phyloP scores from a whole-genome alignment of 2,888 invertebrate species.

The Malthinus flaveolus region DNA sequence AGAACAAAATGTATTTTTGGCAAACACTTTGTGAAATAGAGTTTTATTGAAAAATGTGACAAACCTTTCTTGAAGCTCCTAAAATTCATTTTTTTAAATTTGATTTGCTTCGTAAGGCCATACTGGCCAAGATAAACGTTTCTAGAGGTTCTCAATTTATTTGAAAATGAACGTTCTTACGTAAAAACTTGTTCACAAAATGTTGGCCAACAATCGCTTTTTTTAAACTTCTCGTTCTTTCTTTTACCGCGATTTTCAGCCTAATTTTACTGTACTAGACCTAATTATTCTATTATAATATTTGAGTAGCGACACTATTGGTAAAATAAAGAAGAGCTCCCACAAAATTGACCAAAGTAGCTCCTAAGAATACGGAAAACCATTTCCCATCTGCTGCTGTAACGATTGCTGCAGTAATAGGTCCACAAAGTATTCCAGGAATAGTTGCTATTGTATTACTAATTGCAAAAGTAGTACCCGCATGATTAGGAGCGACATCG shows the following conservation, averaged over 20 bases:
- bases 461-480: constrained; percentile 75
- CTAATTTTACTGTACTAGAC: not conserved
- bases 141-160: no score
- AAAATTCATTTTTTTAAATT: no score
- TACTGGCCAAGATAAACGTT: no score
- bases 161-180: no score
- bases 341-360: constrained; percentile 71
- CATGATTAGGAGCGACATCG: constrained; percentile 76
- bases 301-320: constrained; percentile 70
- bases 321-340: constrained; percentile 73
- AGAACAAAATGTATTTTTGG: no score
- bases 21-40: no score
- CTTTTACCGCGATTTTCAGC: not conserved
- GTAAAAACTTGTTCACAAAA: no score
- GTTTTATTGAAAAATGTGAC: no score
- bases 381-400: constrained; percentile 71
- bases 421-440: constrained; percentile 76
- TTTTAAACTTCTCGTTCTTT: no score
- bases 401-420: constrained; percentile 73
- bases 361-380: constrained; percentile 74
- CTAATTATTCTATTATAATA: constrained; percentile 59
- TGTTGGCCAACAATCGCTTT: no score
- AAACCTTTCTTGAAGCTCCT: no score
- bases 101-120: no score
- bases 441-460: constrained; percentile 77